Conservation (phyloP, 2,888 invertebrate genomes). For the Baronia brevicornis region DNA sequence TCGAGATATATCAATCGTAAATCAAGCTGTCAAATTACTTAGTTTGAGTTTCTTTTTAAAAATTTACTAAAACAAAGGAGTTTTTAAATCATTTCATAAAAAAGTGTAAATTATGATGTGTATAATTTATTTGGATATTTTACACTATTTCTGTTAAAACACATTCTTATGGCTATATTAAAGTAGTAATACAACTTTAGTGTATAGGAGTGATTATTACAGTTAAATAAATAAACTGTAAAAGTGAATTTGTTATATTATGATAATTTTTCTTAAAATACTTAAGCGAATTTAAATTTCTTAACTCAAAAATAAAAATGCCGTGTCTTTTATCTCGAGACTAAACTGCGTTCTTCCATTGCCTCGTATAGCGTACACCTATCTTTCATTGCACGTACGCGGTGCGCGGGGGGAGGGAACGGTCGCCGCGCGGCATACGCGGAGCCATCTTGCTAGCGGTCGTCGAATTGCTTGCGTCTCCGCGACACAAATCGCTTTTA, state of each 20-base stretch:
- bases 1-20: constrained; percentile 34
- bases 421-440: constrained; percentile 48
- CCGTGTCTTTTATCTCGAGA: constrained; percentile 36
- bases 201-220: too few relatives aligned
- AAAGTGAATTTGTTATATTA: too few relatives aligned
- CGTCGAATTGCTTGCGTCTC: constrained; percentile 70
- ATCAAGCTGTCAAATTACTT: constrained; percentile 23
- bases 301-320: constrained; percentile 4
- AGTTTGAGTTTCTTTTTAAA: too few relatives aligned
- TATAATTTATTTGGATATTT: too few relatives aligned
- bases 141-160: too few relatives aligned
- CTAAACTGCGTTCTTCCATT: constrained; percentile 33
- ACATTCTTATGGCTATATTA: too few relatives aligned
- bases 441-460: constrained; percentile 72
- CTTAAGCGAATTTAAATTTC: not conserved
- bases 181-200: too few relatives aligned
- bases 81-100: too few relatives aligned
- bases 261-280: too few relatives aligned
- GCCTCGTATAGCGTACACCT: constrained; percentile 58
- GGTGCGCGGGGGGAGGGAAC: constrained; percentile 56
- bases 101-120: too few relatives aligned
- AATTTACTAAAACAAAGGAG: too few relatives aligned
- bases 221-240: too few relatives aligned
- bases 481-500: constrained; percentile 57
- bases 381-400: constrained; percentile 76